These are phyloP conservation scores for Xenopus borealis DNA, from an alignment of 2,113 vertebrate genomes.

Conservation along the genomic window DNA sequence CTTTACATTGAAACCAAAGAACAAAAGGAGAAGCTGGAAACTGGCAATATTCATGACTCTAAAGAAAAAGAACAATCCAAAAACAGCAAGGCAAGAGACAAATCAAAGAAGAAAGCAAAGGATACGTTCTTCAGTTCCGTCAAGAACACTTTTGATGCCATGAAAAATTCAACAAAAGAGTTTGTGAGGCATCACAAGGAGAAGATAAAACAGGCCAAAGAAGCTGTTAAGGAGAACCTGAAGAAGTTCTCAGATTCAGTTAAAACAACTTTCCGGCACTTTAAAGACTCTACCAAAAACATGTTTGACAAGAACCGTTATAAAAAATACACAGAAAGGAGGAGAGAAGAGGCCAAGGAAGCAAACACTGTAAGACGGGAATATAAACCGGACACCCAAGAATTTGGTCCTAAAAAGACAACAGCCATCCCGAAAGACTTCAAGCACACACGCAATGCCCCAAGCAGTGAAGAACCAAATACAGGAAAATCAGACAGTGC, in stretches of 20 bases:
- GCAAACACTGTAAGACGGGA: conserved; percentile 55
- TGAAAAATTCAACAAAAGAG: conserved; percentile 96
- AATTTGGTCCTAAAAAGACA: conserved; percentile 45
- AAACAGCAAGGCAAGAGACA: conserved; percentile 67
- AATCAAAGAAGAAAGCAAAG: conserved; percentile 71
- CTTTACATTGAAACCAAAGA: conserved; percentile 89
- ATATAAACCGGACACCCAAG: conserved; percentile 52
- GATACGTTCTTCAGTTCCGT: conserved; percentile 79
- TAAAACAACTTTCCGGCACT: conserved; percentile 88
- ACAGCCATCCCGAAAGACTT: conserved; percentile 46
- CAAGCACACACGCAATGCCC: conserved; percentile 48
- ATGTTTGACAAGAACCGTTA: conserved; percentile 78
- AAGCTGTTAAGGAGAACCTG: conserved; percentile 93
- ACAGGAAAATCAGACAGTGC: conserved; percentile 56
- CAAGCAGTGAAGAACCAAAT: conserved; percentile 56
- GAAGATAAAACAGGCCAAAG: conserved; percentile 95
- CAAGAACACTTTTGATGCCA: conserved; percentile 90
- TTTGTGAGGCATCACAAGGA: conserved; percentile 97
- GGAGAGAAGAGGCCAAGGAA: conserved; percentile 60
- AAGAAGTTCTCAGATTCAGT: conserved; percentile 95
- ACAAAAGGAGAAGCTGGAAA: conserved; percentile 58
- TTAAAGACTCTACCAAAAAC: conserved; percentile 84
- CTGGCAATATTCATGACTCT: conserved; percentile 24
- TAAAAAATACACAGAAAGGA: conserved; percentile 59
- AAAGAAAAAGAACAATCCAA: conserved; percentile 53